Conservation (phyloP, 2,797 vertebrate species). For the Tragelaphus oryx region DNA sequence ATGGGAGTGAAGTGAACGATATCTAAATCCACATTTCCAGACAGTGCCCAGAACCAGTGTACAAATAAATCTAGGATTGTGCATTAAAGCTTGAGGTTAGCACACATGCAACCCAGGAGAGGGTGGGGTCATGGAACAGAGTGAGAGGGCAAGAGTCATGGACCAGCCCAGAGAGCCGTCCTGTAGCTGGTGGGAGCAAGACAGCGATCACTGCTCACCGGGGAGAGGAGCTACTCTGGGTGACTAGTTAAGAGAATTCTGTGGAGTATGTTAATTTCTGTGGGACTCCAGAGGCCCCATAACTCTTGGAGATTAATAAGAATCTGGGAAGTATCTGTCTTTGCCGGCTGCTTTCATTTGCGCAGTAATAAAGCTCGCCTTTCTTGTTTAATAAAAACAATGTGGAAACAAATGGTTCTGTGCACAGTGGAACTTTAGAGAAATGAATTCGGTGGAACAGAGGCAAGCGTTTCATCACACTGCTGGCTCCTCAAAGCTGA, state of each 20-base stretch:
- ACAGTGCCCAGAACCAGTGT: slow-evolving; percentile 28
- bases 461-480: slow-evolving; percentile 81
- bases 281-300: slow-evolving; percentile 81
- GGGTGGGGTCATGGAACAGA: not conserved
- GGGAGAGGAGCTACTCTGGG: slow-evolving; percentile 46
- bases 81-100: not conserved
- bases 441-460: slow-evolving; percentile 82
- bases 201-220: not conserved
- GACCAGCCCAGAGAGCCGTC: not conserved
- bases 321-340: slow-evolving; percentile 85
- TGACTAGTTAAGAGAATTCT: slow-evolving; percentile 77
- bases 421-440: slow-evolving; percentile 85
- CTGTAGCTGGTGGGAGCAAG: not conserved
- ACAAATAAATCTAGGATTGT: slow-evolving; percentile 36
- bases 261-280: slow-evolving; percentile 85
- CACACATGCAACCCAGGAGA: not conserved
- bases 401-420: slow-evolving; percentile 85
- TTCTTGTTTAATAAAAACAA: slow-evolving; percentile 88
- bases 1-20: slow-evolving; percentile 39
- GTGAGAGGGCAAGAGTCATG: not conserved
- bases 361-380: slow-evolving; percentile 84
- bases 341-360: slow-evolving; percentile 86
- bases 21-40: slow-evolving; percentile 61
- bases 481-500: slow-evolving; percentile 73
- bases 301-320: slow-evolving; percentile 87